phyloP scores from a whole-genome alignment of 1,140 invertebrate genomes.

The Phymastichus coffea region DNA sequence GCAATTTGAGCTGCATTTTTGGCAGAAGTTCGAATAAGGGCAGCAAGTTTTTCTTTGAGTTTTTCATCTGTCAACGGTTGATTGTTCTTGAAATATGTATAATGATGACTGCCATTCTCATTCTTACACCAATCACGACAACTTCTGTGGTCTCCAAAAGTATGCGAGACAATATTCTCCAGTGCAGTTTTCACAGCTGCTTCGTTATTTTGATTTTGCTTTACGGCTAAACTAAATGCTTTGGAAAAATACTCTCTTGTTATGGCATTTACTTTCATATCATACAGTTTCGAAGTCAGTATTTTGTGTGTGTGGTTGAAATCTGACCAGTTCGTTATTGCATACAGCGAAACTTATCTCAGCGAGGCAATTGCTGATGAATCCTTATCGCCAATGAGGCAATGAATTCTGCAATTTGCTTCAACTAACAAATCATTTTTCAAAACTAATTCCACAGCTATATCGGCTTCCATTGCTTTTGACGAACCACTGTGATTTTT shows the following conservation, averaged over 20 bases:
- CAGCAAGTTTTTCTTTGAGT: conserved; percentile 8
- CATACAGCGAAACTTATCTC: not conserved
- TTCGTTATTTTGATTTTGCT: conserved; percentile 20
- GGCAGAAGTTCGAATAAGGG: conserved; percentile 15
- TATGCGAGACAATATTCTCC: conserved; percentile 26
- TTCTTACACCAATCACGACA: conserved; percentile 26
- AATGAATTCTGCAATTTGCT: conserved; percentile 6
- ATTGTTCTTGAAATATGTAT: conserved; percentile 18
- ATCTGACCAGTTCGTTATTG: conserved; percentile 28
- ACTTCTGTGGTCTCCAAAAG: conserved; percentile 27
- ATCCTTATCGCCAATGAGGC: conserved; percentile 28
- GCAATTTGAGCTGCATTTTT: conserved; percentile 21
- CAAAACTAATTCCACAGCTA: conserved; percentile 20
- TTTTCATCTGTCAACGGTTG: conserved; percentile 29
- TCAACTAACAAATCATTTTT: conserved; percentile 3
- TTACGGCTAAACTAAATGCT: too few species aligned
- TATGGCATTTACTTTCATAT: conserved; percentile 18
- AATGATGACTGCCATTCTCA: conserved; percentile 11
- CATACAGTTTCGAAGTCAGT: not conserved
- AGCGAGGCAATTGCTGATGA: conserved; percentile 3
- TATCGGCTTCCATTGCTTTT: conserved; percentile 26
- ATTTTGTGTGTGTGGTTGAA: conserved; percentile 19
- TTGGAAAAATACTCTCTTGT: conserved; percentile 17
- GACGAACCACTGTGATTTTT: conserved; percentile 14
- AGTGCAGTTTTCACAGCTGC: conserved; percentile 15